A percentile compares a stretch with the other conserved stretches of the same genome.
phyloP scores from a whole-genome alignment of 2,113 vertebrate species.

The Asarcornis scutulata region DNA sequence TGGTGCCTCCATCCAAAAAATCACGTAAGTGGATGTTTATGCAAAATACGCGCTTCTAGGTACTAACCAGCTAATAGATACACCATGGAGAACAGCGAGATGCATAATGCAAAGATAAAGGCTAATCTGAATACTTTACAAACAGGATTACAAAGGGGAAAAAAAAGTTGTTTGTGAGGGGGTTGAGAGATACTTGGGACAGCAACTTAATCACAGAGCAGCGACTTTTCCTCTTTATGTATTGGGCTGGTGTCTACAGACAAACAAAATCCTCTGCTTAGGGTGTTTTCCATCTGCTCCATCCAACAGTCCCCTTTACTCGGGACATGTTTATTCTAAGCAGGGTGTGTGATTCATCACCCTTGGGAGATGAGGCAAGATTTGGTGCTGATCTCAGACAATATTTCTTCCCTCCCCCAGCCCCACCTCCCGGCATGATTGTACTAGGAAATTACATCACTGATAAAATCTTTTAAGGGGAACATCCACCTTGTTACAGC shows the following conservation, averaged over 20 bases:
- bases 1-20: neutral
- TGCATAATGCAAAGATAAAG: neutral
- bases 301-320: neutral
- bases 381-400: constrained; percentile 66
- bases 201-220: neutral
- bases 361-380: constrained; percentile 52
- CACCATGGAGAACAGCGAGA: neutral
- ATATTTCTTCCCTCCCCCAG: neutral
- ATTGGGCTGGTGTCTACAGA: neutral
- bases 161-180: neutral
- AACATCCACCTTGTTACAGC: neutral
- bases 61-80: neutral
- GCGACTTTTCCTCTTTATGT: neutral
- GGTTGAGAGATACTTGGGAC: neutral
- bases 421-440: neutral
- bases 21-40: neutral
- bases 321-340: constrained; percentile 42
- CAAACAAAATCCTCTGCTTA: neutral
- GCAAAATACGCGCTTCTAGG: neutral
- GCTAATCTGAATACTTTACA: neutral
- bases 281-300: constrained; percentile 7
- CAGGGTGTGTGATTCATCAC: constrained; percentile 53
- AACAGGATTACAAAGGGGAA: neutral
- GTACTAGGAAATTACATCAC: constrained; percentile 50
- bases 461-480: constrained; percentile 53